A percentile compares a stretch with the other conserved stretches of the same genome.
Evolutionary conservation across 2,888 invertebrate species (phyloP).

Genomic region (Sycophila texana): DNA sequence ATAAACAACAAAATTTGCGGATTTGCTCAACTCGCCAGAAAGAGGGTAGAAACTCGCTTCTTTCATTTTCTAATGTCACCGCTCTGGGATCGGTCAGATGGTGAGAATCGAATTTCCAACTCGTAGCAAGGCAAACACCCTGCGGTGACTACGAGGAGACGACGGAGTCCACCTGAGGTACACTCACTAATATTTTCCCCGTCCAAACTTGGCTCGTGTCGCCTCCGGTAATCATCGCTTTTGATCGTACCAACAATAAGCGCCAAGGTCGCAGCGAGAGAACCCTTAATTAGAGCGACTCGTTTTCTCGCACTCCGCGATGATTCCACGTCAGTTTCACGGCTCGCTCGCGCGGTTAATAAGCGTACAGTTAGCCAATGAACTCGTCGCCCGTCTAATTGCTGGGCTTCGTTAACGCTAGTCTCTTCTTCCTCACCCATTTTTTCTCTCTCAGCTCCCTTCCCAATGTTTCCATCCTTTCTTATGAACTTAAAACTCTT

Average conservation of each 20-base stretch:
- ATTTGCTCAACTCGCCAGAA: too few species aligned
- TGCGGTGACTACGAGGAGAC: constrained; percentile 3
- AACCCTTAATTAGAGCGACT: constrained; percentile 43
- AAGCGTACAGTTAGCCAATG: constrained; percentile 50
- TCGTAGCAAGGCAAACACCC: constrained; percentile 3
- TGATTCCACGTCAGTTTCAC: constrained; percentile 54
- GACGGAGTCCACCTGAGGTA: not conserved
- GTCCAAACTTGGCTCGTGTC: constrained; percentile 17
- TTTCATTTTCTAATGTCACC: not conserved
- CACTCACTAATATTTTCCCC: constrained; percentile 7
- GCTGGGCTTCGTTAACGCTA: constrained; percentile 49
- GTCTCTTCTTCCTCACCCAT: not conserved
- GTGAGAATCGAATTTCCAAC: too few species aligned
- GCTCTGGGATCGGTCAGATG: not conserved
- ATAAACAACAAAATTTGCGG: too few species aligned
- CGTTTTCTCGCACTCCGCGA: constrained; percentile 40
- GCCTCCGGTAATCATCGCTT: constrained; percentile 16
- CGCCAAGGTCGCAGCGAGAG: not conserved
- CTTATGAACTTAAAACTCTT: too few species aligned
- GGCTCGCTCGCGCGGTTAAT: constrained; percentile 51
- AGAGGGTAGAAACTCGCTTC: too few species aligned
- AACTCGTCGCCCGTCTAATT: constrained; percentile 45
- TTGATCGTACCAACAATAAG: constrained; percentile 25
- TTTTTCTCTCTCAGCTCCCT: not conserved
- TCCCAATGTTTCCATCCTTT: not conserved